Evolutionary conservation across 2,113 vertebrate species (phyloP), one percentile per base, ranked within the genome.

Genomic region (Panthera tigris): DNA sequence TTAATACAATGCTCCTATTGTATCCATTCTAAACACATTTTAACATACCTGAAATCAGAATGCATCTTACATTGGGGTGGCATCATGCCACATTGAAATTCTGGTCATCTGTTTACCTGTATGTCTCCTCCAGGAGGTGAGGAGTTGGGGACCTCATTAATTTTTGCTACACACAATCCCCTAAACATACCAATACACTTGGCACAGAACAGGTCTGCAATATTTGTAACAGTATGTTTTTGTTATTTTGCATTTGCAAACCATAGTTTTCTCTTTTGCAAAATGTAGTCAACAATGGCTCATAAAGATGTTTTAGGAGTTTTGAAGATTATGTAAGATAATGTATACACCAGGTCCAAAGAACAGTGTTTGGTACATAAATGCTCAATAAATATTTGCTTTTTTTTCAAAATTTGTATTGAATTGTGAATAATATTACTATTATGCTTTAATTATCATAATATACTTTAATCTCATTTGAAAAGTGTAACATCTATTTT

Each of bases 241-340:
- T 82, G 55, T 84, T 69, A 71, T 36, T n/a, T 57, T 88, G 52
- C 50, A 87, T 84, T 91, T 80, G 36, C 52, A 31, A 95, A 80
- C 21, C 50, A 74, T 18, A 80, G 6, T 69, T 87, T 19, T 18
- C 55, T 94, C 39, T 86, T 79, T 50, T 65, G 69, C 1, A 87
- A 74, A 90, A 65, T 92, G 31, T 80, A 81, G 21, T 61, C 33
- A 80, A 63, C 74, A 78, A 79, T 81, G 80, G 52, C 16, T 57
- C n/a, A 73, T 68, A 91, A 88, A 68, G 18, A 4, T 92, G 19
- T 87, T 83, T 92, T 78, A 82, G 48, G 39, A 90, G 55, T 93
- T 97, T 79, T 91, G 39, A 80, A 63, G 81, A 76, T 90, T 93
- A 78, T 15, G n/a, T 95, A 45, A 81, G 57, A 84, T 83, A 87